phyloP scores from a whole-genome alignment of 35 echinoderm and acorn worm species.

The Lytechinus variegatus region DNA sequence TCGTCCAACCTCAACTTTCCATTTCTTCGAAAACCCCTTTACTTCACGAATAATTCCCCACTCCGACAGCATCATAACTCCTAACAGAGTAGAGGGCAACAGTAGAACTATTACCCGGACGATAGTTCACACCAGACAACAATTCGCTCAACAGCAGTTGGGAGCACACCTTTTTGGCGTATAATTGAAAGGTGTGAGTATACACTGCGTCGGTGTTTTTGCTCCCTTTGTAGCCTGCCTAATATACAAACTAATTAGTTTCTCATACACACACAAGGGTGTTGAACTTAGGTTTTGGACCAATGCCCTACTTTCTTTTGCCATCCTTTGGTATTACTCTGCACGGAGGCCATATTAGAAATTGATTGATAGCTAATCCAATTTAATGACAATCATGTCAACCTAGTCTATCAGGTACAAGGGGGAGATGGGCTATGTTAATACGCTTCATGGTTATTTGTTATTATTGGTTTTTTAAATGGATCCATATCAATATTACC shows the following conservation, averaged over 20 bases:
- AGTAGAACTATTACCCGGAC: neutral
- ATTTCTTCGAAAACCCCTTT: too few relatives aligned
- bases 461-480: too few relatives aligned
- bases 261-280: neutral
- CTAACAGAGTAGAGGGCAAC: neutral
- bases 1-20: too few relatives aligned
- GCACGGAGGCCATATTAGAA: neutral
- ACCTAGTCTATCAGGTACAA: neutral
- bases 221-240: neutral
- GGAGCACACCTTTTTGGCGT: neutral
- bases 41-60: too few relatives aligned
- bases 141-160: neutral
- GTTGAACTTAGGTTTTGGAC: neutral
- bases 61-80: too few relatives aligned
- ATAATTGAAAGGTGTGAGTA: neutral
- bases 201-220: neutral
- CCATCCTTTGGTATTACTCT: neutral
- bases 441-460: too few relatives aligned
- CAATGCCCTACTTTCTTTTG: neutral
- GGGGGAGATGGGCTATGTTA: neutral
- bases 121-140: neutral
- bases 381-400: conserved; percentile 5
- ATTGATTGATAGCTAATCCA: conserved; percentile 1
- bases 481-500: too few relatives aligned
- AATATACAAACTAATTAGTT: neutral